Evolutionary conservation across 2,888 invertebrate genomes (phyloP).

Genomic region (Phalangium opilio): DNA sequence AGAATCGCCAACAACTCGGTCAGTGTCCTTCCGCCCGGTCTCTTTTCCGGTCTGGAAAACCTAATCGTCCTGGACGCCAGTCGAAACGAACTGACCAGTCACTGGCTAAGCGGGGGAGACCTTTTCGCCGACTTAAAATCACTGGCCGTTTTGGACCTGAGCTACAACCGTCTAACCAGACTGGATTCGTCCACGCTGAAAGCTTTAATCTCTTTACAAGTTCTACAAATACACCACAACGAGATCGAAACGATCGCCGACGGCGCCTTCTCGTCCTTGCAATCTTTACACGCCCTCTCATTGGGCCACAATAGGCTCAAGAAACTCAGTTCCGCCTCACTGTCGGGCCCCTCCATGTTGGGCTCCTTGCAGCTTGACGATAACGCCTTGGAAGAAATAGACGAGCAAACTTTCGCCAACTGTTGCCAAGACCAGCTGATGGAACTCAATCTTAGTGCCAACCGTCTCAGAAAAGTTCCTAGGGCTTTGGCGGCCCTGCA

Average conservation of each 20-base stretch:
- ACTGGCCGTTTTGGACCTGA: constrained; percentile 66
- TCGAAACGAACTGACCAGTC: constrained; percentile 61
- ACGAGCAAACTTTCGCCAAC: constrained; percentile 70
- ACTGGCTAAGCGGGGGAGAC: constrained; percentile 62
- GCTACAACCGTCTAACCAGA: constrained; percentile 62
- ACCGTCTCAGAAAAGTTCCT: constrained; percentile 64
- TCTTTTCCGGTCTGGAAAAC: constrained; percentile 58
- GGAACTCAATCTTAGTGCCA: constrained; percentile 77
- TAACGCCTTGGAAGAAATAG: constrained; percentile 65
- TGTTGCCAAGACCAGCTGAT: constrained; percentile 58
- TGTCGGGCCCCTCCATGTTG: constrained; percentile 72
- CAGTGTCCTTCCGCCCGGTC: constrained; percentile 65
- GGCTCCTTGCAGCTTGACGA: constrained; percentile 73
- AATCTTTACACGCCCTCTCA: constrained; percentile 73
- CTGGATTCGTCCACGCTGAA: constrained; percentile 69
- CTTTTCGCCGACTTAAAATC: constrained; percentile 77
- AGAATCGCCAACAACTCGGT: constrained; percentile 83
- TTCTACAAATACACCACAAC: constrained; percentile 70
- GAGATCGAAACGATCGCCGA: constrained; percentile 65
- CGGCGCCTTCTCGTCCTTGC: constrained; percentile 77
- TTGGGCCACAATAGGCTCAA: constrained; percentile 67
- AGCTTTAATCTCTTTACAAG: constrained; percentile 68
- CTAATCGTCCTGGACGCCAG: constrained; percentile 75
- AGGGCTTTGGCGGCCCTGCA: constrained; percentile 69
- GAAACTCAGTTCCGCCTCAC: constrained; percentile 68